Evolutionary conservation across 2,888 invertebrate species (phyloP).

Genomic region (Drosophila helvetica): DNA sequence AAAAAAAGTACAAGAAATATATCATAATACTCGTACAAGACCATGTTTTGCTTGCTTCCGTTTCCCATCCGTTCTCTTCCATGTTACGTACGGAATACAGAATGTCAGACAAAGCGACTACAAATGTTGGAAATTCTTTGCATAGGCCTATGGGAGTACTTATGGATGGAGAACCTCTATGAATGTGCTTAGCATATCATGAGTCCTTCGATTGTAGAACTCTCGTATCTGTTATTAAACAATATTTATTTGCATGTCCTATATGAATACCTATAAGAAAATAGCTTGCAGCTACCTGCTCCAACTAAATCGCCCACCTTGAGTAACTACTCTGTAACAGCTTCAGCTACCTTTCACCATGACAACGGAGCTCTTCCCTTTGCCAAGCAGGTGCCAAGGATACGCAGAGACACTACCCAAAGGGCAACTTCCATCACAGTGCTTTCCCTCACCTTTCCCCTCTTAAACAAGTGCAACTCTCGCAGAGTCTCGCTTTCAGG

Average conservation of each 20-base stretch:
- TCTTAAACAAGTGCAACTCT: neutral
- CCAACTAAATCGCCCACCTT: slow-evolving; percentile 7
- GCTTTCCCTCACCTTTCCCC: neutral
- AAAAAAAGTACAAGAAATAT: slow-evolving; percentile 37
- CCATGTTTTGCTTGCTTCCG: slow-evolving; percentile 47
- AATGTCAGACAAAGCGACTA: slow-evolving; percentile 47
- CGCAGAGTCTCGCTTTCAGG: neutral
- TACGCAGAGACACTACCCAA: slow-evolving; percentile 18
- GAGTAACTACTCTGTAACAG: slow-evolving; percentile 19
- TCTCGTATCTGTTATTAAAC: too few relatives aligned
- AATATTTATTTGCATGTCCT: too few relatives aligned
- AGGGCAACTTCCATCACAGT: slow-evolving; percentile 5
- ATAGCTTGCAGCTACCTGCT: too few relatives aligned
- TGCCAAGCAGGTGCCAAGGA: slow-evolving; percentile 4
- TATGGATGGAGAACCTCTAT: neutral
- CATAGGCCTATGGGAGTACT: slow-evolving; percentile 10
- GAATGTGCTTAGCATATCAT: neutral
- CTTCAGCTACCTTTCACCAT: slow-evolving; percentile 19
- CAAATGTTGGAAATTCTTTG: slow-evolving; percentile 41
- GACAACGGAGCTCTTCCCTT: slow-evolving; percentile 8
- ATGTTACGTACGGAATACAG: slow-evolving; percentile 23
- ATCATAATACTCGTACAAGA: slow-evolving; percentile 42
- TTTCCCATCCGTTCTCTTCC: slow-evolving; percentile 9
- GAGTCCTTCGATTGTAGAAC: neutral
- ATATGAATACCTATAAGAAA: too few relatives aligned